Evolutionary conservation across 2,797 vertebrate genomes (phyloP), one percentile per base, ranked within the genome.

Genomic region (Acipenser transmontanus): DNA sequence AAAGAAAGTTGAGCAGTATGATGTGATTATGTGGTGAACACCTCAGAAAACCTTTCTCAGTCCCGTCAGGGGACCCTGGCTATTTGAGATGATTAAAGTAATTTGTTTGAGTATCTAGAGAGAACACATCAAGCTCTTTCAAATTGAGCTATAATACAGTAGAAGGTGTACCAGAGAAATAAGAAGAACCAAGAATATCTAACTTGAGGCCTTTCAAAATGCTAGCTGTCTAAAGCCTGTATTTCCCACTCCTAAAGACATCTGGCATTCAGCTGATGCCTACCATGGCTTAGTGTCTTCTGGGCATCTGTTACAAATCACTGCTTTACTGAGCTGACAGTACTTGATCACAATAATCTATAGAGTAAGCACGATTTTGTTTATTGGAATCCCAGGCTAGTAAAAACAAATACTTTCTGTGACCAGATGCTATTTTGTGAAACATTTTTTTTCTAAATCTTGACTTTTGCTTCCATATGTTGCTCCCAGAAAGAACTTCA

Each of bases 241-340:
- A 13, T 57, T 57, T 57, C 54, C 14, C 12, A 57, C 54, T 57
- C 7, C 9, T 7, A 57, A 57, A 7, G 54, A 57, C 54, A 57
- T 57, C 54, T 57, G 54, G 54, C 54, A n/a, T 57, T 57, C 54
- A 57, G 54, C 54, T 57, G 54, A 57, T 57, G 12, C 6, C 54
- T n/a, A 57, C 54, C 12, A n/a, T 57, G 54, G 12, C 12, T 11
- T 13, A 11, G 11, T 57, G 54, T 57, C 54, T 57, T 57, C 11
- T 57, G 54, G 54, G 54, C 54, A 57, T 57, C 54, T 57, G 54
- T 13, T 57, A 57, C 54, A 57, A 57, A 57, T 57, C 54, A 57
- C 54, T 57, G 9, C 9, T 57, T 7, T 57, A n/a, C 12, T 6
- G 9, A 57, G 14, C 54, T n/a, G 54, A 57, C 54, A 57, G 14